Conservation (phyloP, 1,140 invertebrate species). For the Pseudomyrmex cubaensis region DNA sequence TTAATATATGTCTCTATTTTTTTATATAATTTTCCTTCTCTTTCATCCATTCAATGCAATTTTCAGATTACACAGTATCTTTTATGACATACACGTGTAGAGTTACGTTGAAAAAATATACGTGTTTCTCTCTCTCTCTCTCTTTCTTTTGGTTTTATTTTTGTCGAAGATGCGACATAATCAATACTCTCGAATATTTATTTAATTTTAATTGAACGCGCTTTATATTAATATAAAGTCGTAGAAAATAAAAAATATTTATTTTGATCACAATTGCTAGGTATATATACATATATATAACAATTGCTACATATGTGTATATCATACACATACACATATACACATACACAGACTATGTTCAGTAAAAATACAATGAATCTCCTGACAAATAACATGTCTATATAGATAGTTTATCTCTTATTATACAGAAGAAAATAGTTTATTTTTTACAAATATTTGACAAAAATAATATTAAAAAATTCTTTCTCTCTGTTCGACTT, state of each 20-base stretch:
- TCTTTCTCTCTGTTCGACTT: no score
- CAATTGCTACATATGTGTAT: constrained; percentile 1
- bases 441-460: neutral
- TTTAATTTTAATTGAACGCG: neutral
- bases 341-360: constrained; percentile 43
- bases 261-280: constrained; percentile 38
- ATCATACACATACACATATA: no score
- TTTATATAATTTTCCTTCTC: neutral
- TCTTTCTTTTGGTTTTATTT: neutral
- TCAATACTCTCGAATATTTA: neutral
- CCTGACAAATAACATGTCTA: neutral
- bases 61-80: constrained; percentile 6
- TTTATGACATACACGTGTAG: constrained; percentile 40
- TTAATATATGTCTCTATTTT: constrained; percentile 18
- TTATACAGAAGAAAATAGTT: no score
- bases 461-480: neutral
- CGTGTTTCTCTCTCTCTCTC: neutral
- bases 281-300: no score
- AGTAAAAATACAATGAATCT: constrained; percentile 61
- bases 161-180: neutral
- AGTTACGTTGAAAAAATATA: constrained; percentile 71
- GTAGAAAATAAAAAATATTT: constrained; percentile 63
- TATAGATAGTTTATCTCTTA: no score
- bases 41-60: constrained; percentile 11
- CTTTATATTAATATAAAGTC: constrained; percentile 28